phyloP scores from a whole-genome alignment of 2,113 vertebrate genomes.

The Protobothrops flavoviridis region DNA sequence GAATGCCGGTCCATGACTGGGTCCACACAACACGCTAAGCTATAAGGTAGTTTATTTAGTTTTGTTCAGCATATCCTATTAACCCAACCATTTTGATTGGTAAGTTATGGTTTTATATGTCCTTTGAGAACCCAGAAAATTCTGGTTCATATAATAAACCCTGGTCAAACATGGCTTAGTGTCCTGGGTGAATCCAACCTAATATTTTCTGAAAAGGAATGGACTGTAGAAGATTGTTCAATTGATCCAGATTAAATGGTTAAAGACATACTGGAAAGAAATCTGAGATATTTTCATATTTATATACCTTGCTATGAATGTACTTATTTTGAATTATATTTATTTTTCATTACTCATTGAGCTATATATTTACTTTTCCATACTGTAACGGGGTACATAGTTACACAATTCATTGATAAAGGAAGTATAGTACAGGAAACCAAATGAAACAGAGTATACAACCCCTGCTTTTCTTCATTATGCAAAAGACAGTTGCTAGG shows the following conservation, averaged over 20 bases:
- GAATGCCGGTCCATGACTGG: too few relatives aligned
- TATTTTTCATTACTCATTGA: background rate
- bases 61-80: background rate
- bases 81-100: background rate
- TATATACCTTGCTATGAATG: background rate
- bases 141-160: background rate
- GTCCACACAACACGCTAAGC: background rate
- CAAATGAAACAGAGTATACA: background rate
- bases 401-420: background rate
- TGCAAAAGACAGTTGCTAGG: constrained; percentile 31
- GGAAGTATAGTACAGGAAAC: background rate
- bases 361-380: background rate
- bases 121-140: background rate
- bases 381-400: background rate
- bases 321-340: background rate
- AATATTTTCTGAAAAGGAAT: background rate
- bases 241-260: background rate
- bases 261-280: background rate
- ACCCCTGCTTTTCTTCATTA: constrained; percentile 20
- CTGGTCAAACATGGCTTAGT: background rate
- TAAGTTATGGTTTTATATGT: background rate
- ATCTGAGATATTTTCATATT: background rate
- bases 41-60: background rate
- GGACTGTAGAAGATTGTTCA: background rate
- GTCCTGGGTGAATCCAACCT: background rate